phyloP scores from a whole-genome alignment of 2,888 invertebrate species.

The Parascotia fuliginaria region DNA sequence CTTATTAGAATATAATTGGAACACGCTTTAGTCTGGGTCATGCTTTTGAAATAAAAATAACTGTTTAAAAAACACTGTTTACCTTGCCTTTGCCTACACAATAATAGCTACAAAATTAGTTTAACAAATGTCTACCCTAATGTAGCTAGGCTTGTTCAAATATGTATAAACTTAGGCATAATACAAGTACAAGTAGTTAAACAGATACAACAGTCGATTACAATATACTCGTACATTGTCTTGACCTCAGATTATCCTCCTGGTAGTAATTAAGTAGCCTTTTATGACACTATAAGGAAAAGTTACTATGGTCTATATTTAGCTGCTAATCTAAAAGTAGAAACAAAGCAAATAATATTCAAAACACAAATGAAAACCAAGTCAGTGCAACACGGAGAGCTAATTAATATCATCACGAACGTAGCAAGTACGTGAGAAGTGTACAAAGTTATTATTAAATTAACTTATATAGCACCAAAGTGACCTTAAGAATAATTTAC shows the following conservation, averaged over 20 bases:
- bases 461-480: constrained; percentile 81
- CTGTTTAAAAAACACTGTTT: no score
- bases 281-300: not conserved
- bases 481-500: constrained; percentile 84
- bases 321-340: not conserved
- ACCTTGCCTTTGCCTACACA: no score
- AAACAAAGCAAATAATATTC: constrained; percentile 4
- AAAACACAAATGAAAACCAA: constrained; percentile 28
- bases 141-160: no score
- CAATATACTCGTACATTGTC: not conserved
- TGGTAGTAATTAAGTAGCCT: not conserved
- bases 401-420: constrained; percentile 52
- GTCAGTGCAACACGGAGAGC: constrained; percentile 39
- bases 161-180: no score
- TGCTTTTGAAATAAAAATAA: no score
- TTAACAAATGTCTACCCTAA: no score
- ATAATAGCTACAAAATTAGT: no score
- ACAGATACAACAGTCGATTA: no score
- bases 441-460: constrained; percentile 78
- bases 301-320: not conserved
- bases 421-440: constrained; percentile 67
- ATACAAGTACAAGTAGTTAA: no score
- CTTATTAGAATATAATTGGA: no score
- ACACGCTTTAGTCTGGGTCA: no score
- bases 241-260: not conserved